Percentiles rank a stretch among this genome's conserved stretches.
Conservation (phyloP, 2,888 invertebrate genomes). For the Gnatocerus cornutus region DNA sequence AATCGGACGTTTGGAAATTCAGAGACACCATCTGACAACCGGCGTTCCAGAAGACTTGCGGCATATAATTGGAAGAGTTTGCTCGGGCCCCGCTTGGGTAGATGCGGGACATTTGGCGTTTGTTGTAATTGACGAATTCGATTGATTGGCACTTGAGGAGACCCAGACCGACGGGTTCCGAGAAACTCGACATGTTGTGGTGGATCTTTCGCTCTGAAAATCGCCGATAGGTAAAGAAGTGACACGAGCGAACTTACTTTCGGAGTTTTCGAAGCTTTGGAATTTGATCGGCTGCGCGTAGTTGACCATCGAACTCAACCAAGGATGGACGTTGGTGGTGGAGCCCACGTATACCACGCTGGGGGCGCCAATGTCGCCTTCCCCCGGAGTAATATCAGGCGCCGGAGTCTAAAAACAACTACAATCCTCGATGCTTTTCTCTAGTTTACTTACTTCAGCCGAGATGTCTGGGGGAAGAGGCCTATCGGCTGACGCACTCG, state of each 20-base stretch:
- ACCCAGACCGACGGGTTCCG: conserved; percentile 97
- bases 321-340: conserved; percentile 99
- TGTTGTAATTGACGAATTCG: conserved; percentile 99
- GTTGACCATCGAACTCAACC: conserved; percentile 99
- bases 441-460: conserved; percentile 61
- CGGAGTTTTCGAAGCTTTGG: conserved; percentile 97
- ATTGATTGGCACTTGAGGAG: conserved; percentile 96
- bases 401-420: conserved; percentile 65
- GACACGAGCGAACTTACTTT: conserved; percentile 77
- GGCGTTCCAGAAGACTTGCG: conserved; percentile 99
- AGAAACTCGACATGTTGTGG: conserved; percentile 99
- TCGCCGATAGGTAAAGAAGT: background rate
- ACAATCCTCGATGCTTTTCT: background rate
- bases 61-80: conserved; percentile 99
- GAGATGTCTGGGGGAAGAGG: conserved; percentile 67
- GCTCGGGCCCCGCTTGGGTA: conserved; percentile 99
- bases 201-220: conserved; percentile 91
- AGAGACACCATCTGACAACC: conserved; percentile 99
- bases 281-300: conserved; percentile 99
- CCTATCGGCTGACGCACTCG: conserved; percentile 75
- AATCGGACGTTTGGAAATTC: conserved; percentile 98
- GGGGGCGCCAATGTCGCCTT: conserved; percentile 77
- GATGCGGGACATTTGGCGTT: conserved; percentile 98
- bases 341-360: conserved; percentile 94
- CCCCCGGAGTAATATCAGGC: conserved; percentile 76